A percentile compares a stretch with the other conserved stretches of the same genome.
These are phyloP conservation scores for Drosophila limbata DNA, from an alignment of 2,888 invertebrate genomes.

Conservation along the genomic window DNA sequence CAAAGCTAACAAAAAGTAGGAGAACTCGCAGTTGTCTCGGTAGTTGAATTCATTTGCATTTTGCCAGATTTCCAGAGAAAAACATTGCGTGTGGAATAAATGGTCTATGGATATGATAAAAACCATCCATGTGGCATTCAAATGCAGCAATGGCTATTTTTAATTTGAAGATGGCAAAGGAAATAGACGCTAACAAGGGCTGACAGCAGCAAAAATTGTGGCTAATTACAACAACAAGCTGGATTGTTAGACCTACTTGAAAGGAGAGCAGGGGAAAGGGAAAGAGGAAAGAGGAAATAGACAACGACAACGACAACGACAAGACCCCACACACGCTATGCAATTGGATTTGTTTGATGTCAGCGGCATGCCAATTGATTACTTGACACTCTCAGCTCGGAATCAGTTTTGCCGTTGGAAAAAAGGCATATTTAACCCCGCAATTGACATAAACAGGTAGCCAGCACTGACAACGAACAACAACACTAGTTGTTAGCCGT, in stretches of 20 bases:
- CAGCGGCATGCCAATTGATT: conserved; percentile 75
- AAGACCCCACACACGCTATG: conserved; percentile 42
- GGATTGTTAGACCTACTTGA: conserved; percentile 18
- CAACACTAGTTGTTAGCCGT: conserved; percentile 13
- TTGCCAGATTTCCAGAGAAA: conserved; percentile 66
- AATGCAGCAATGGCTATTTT: conserved; percentile 55
- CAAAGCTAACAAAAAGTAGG: conserved; percentile 8
- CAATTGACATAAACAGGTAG: conserved; percentile 67
- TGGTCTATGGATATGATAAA: conserved; percentile 47
- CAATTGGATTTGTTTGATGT: conserved; percentile 56
- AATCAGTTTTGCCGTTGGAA: conserved; percentile 33
- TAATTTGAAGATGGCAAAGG: conserved; percentile 36
- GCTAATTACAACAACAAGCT: conserved; percentile 74
- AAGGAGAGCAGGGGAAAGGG: too few relatives aligned
- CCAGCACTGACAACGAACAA: conserved; percentile 45
- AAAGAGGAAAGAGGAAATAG: neutral
- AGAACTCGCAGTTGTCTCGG: conserved; percentile 6
- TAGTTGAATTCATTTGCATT: conserved; percentile 61
- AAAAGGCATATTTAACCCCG: conserved; percentile 46
- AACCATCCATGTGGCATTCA: conserved; percentile 48
- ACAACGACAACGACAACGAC: conserved; percentile 2
- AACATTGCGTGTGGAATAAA: conserved; percentile 71
- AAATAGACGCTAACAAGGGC: conserved; percentile 60
- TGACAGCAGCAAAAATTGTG: conserved; percentile 60
- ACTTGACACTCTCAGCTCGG: conserved; percentile 68